phyloP scores from a whole-genome alignment of 2,797 vertebrate species.

The Heteromormyrus szaboi region DNA sequence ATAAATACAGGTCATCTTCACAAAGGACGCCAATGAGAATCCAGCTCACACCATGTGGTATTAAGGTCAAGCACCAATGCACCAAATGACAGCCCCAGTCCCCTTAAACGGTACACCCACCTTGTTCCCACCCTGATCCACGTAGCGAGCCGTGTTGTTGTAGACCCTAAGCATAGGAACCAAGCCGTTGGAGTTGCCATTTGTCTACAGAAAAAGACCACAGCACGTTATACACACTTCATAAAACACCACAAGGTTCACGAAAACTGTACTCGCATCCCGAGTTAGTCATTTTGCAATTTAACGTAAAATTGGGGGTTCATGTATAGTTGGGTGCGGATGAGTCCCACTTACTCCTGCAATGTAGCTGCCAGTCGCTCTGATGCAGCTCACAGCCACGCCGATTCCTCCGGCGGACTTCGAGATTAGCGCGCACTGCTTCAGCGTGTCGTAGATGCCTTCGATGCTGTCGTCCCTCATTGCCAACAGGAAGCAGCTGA shows the following conservation, averaged over 20 bases:
- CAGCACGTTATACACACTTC: neutral
- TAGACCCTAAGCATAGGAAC: constrained; percentile 97
- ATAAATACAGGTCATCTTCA: constrained; percentile 2
- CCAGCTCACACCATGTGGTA: neutral
- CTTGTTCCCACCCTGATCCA: constrained; percentile 97
- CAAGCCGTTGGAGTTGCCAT: constrained; percentile 92
- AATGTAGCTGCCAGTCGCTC: constrained; percentile 93
- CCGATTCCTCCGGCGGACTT: constrained; percentile 96
- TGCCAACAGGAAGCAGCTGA: constrained; percentile 86
- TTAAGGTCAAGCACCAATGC: neutral
- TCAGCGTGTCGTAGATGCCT: constrained; percentile 91
- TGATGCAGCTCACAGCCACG: constrained; percentile 89
- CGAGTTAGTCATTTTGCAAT: neutral
- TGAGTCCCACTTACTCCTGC: constrained; percentile 69
- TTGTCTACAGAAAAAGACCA: constrained; percentile 64
- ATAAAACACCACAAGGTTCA: neutral
- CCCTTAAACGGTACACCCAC: constrained; percentile 39
- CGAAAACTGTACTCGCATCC: neutral
- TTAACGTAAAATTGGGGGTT: neutral
- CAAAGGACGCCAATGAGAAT: neutral
- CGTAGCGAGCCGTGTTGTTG: constrained; percentile 95
- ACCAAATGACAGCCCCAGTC: neutral
- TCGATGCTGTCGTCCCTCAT: constrained; percentile 98
- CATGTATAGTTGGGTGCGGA: neutral
- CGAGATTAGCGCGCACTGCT: constrained; percentile 93